Conservation (phyloP, 2,888 invertebrate genomes). For the Tenthredo amoena region DNA sequence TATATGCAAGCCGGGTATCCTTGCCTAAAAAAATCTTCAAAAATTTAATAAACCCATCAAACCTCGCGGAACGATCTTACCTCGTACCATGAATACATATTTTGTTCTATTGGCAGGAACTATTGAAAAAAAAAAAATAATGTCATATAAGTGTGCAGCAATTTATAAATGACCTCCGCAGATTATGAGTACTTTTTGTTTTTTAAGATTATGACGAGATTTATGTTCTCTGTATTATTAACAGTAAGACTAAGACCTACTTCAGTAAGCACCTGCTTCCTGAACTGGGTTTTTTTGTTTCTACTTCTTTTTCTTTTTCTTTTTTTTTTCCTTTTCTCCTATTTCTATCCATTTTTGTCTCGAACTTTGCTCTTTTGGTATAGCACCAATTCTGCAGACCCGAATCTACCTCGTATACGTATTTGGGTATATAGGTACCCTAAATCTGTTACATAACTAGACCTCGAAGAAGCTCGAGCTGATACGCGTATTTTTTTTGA, state of each 20-base stretch:
- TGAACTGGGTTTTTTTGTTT: not conserved
- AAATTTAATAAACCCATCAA: not conserved
- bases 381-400: not conserved
- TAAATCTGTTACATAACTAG: not conserved
- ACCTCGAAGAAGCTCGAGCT: not conserved
- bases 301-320: not conserved
- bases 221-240: not conserved
- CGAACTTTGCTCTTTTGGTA: not conserved
- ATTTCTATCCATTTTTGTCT: not conserved
- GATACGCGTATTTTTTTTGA: not conserved
- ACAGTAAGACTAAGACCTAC: constrained; percentile 13
- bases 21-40: not conserved
- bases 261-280: not conserved
- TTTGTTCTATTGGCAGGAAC: not conserved
- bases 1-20: not conserved
- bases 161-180: not conserved
- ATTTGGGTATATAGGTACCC: not conserved
- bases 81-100: not conserved
- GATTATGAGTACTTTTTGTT: not conserved
- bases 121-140: not conserved
- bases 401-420: constrained; percentile 1
- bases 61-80: not conserved
- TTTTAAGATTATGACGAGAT: not conserved
- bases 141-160: not conserved
- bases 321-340: not conserved